These are phyloP conservation scores for Melospiza georgiana DNA, from an alignment of 2,113 vertebrate genomes.

Conservation along the genomic window DNA sequence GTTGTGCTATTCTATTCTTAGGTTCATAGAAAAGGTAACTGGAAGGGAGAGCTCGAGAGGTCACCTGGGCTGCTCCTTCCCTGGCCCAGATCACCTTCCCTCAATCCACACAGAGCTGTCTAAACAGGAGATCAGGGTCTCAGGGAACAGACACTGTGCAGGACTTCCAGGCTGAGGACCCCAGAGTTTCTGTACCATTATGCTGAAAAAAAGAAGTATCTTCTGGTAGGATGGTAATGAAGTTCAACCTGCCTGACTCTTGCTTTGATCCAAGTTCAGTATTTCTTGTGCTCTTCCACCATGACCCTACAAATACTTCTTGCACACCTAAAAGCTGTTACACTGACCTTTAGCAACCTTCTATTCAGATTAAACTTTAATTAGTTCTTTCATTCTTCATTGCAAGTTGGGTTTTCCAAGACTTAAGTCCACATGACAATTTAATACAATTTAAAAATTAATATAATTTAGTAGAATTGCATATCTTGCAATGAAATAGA, in stretches of 20 bases:
- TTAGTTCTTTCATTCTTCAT: background rate
- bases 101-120: background rate
- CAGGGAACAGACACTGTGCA: background rate
- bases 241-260: background rate
- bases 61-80: background rate
- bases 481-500: background rate
- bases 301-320: background rate
- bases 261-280: background rate
- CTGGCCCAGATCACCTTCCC: background rate
- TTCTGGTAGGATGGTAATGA: background rate
- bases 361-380: background rate
- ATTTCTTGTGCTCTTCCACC: background rate
- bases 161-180: background rate
- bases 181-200: background rate
- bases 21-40: background rate
- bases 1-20: background rate
- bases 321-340: background rate
- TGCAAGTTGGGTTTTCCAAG: background rate
- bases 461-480: background rate
- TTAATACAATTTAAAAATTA: background rate
- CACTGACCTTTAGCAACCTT: background rate
- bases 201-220: background rate
- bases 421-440: background rate
- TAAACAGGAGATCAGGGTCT: background rate
- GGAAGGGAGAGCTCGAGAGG: background rate